Evolutionary conservation across 1,140 invertebrate genomes (phyloP), one percentile per base, ranked within the genome.

Genomic region (Carcinoscorpius rotundicauda): DNA sequence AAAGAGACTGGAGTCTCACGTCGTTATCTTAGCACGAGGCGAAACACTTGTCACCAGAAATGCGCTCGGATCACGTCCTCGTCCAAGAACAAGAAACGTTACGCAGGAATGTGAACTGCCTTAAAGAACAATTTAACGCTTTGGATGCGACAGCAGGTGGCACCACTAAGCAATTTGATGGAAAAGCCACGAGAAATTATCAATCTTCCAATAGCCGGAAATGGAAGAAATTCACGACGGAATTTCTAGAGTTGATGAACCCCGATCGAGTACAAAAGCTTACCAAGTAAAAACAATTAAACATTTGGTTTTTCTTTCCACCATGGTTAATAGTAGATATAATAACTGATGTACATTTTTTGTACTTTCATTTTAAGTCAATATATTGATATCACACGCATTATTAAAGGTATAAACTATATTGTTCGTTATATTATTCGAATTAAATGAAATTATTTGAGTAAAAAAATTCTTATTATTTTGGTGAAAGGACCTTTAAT

Each of bases 31-130:
- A 59, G 91, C 92, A 1, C 80, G 91, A 64, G 93, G 89, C 66
- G 91, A 95, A n/a, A 91, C 91, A 94, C 77, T 78, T 95, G 4
- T 93, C 91, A 29, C 90, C 89, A 3, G 92, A 96, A 80, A 91
- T 95, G 86, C 78, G 90, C 66, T 90, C 89, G 2, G 90, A 95
- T 72, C 91, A 92, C 77, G 78, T 91, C 10, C 87, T 92, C 81
- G 86, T 93, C n/a, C 75, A 86, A 80, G 91, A 94, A 81, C 86
- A 95, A 82, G 91, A 94, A 76, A 86, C 84, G 72, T 86, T 96
- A 72, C 81, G 89, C 66, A 84, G 85, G 5, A 91, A 96, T 78
- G 83, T 96, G 48, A 82, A 86, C 1, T 85, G 89, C 51, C 76
- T 95, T 56, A 80, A 87, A 68, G 85, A 86, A 58, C 82, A n/a